Percentiles rank a stretch among this genome's conserved stretches.
Conservation (phyloP, 2,888 invertebrate genomes). For the Siphonodentalium dalli region DNA sequence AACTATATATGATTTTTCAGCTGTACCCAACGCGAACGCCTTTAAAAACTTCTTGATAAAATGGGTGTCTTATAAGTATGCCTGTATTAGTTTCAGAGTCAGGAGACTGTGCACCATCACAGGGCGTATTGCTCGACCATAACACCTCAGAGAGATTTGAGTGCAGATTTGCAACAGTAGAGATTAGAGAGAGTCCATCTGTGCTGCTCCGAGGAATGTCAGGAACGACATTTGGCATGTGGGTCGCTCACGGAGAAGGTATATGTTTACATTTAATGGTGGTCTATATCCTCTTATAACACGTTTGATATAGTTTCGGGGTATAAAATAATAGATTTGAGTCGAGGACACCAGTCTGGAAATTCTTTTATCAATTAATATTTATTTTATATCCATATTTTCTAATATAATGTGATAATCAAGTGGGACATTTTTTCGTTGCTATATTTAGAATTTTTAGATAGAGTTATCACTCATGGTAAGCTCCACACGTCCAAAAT, state of each 20-base stretch:
- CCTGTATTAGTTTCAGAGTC: not conserved
- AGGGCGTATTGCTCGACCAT: conserved; percentile 72
- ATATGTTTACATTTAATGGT: not conserved
- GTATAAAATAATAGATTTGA: not conserved
- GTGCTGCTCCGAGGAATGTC: conserved; percentile 93
- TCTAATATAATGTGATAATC: too few relatives aligned
- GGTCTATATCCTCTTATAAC: not conserved
- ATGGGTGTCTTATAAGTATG: not conserved
- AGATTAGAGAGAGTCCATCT: conserved; percentile 75
- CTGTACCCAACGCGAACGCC: too few relatives aligned
- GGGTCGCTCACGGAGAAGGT: conserved; percentile 98
- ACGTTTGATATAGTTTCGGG: not conserved
- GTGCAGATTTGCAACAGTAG: conserved; percentile 81
- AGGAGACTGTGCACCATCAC: conserved; percentile 17
- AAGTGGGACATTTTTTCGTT: too few relatives aligned
- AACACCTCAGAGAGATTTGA: conserved; percentile 90
- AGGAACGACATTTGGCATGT: conserved; percentile 87
- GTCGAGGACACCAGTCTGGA: not conserved
- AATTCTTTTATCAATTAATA: not conserved
- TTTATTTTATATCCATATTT: not conserved
- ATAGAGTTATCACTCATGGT: too few relatives aligned
- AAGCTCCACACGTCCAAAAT: too few relatives aligned
- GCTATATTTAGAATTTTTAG: too few relatives aligned
- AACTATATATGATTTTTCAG: too few relatives aligned
- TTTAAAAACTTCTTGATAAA: too few relatives aligned